A percentile compares a stretch with the other conserved stretches of the same genome.
phyloP scores from a whole-genome alignment of 2,113 vertebrate species.

The Casuarius casuarius region DNA sequence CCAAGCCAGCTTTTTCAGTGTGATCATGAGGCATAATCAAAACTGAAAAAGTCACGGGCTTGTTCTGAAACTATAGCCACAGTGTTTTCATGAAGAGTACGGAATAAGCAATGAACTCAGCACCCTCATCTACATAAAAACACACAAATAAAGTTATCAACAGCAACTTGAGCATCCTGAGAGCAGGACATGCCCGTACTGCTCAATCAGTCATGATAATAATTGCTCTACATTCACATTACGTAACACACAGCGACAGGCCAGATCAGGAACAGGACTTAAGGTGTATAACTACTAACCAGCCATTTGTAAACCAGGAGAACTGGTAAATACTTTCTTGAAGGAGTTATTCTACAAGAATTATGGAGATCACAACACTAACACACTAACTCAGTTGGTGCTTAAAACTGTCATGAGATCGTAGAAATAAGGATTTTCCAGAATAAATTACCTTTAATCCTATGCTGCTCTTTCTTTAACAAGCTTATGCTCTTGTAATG shows the following conservation, averaged over 20 bases:
- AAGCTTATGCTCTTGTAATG: background rate
- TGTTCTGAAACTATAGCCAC: background rate
- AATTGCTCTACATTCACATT: background rate
- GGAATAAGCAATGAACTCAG: background rate
- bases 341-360: background rate
- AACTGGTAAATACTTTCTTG: background rate
- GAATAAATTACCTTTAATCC: background rate
- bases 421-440: background rate
- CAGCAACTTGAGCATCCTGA: background rate
- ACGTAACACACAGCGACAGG: rapidly evolving
- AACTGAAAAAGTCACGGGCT: background rate
- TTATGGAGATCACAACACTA: background rate
- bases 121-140: background rate
- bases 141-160: background rate
- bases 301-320: background rate
- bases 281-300: rapidly evolving
- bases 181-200: background rate
- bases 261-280: background rate
- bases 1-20: slow-evolving; percentile 10
- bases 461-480: background rate
- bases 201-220: background rate
- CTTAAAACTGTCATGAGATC: background rate
- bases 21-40: background rate
- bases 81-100: background rate
- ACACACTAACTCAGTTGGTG: background rate